Evolutionary conservation across 1,140 invertebrate species (phyloP), one percentile per base, ranked within the genome.

Genomic region (Atta cephalotes): DNA sequence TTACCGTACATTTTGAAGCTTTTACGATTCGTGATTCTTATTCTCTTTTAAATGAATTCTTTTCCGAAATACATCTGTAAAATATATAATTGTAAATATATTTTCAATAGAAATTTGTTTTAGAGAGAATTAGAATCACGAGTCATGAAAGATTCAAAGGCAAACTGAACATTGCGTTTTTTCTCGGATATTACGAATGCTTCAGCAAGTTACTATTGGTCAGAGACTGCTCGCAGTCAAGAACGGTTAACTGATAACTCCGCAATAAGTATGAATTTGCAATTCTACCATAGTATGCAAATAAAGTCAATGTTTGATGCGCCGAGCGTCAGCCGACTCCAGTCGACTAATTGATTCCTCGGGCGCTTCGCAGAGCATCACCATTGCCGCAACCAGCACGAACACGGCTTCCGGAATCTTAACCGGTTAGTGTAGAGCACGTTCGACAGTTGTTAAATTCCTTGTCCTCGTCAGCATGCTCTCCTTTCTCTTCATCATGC

Each of bases 291-390:
- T 74, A 74, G 70, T 84, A 76, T 76, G 80, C 80, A 62, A 76
- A 84, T 84, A 84, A 84, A 74, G 70, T 76, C 56, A 84, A 51
- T 76, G 80, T 76, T 76, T 82, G 80, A 53, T 56, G 21, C 35
- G 16, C 21, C 18, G 80, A 39, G 80, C 80, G 58, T 84, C 80
- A 84, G 80, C n/a, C 80, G 80, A 74, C 68, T 82, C 53, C 68
- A 74, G 80, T 72, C 80, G 80, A 82, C 80, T 82, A 82, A 82
- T 82, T 82, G 68, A 82, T 82, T 82, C 68, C 80, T 82, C 80
- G 80, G 68, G 79, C 79, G 49, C 66, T 82, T 60, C 66, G 53
- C 35, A 14, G 31, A 79, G 28, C 25, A 45, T 25, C 9, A 31
- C 14, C 39, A 39, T 65, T 28, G 45, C 28, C 53, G 5, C 66